These are phyloP conservation scores for Apomyelois bistriatella DNA, from an alignment of 2,888 invertebrate genomes.

Conservation along the genomic window DNA sequence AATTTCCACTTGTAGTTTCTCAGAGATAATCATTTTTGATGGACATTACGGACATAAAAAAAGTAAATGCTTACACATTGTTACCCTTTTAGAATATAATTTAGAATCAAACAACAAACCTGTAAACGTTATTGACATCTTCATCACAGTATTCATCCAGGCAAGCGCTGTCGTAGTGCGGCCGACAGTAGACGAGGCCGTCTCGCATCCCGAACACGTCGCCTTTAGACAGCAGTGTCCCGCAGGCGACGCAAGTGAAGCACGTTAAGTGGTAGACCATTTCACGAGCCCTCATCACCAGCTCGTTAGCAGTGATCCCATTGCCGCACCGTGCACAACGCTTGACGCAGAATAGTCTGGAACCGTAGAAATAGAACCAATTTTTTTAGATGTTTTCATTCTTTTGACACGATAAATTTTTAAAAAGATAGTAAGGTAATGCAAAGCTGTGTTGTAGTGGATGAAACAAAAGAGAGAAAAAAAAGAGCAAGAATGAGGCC, in stretches of 20 bases:
- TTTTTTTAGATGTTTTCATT: neutral
- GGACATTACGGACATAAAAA: too few relatives aligned
- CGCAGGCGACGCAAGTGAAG: slow-evolving; percentile 93
- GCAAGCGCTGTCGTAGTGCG: slow-evolving; percentile 78
- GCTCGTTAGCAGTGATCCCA: slow-evolving; percentile 91
- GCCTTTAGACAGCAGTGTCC: slow-evolving; percentile 89
- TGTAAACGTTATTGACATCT: slow-evolving; percentile 72
- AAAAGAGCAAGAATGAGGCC: too few relatives aligned
- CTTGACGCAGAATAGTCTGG: slow-evolving; percentile 91
- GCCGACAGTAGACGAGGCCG: slow-evolving; percentile 87
- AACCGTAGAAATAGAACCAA: slow-evolving; percentile 45
- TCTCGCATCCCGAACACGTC: slow-evolving; percentile 95
- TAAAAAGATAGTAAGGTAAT: too few relatives aligned
- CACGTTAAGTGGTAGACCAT: slow-evolving; percentile 93
- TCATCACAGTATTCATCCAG: slow-evolving; percentile 83
- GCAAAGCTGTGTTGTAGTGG: too few relatives aligned
- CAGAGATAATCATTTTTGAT: too few relatives aligned
- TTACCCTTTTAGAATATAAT: too few relatives aligned
- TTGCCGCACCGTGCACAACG: slow-evolving; percentile 92
- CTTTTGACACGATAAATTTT: too few relatives aligned
- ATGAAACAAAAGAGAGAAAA: too few relatives aligned
- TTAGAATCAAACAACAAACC: slow-evolving; percentile 30
- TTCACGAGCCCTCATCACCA: slow-evolving; percentile 94
- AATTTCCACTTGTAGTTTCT: too few relatives aligned
- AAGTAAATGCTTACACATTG: too few relatives aligned